Evolutionary conservation across 2,113 vertebrate genomes (phyloP).

Genomic region (Rostratula benghalensis): DNA sequence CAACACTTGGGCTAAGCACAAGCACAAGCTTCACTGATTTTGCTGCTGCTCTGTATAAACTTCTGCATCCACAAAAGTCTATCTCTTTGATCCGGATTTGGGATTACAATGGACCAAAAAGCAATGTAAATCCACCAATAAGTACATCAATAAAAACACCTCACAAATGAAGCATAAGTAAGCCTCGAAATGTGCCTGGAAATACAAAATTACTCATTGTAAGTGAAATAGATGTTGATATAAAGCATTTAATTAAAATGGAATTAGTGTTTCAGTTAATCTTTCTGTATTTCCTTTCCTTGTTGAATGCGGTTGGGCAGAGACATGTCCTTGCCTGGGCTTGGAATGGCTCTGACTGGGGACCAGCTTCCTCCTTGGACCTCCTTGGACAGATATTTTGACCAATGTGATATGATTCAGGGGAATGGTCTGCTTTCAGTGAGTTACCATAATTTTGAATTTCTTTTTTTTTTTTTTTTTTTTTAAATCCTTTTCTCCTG

Average conservation of each 20-base stretch:
- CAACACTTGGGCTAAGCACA: neutral
- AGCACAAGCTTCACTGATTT: neutral
- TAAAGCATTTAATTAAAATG: constrained; percentile 46
- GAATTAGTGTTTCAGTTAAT: constrained; percentile 61
- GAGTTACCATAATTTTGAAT: neutral
- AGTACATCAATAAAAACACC: neutral
- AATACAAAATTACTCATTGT: constrained; percentile 23
- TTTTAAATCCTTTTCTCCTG: neutral
- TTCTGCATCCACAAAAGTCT: neutral
- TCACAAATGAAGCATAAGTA: neutral
- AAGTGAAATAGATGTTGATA: constrained; percentile 16
- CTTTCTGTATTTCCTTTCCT: constrained; percentile 41
- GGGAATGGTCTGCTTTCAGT: neutral
- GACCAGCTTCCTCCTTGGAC: neutral
- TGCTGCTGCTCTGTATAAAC: neutral
- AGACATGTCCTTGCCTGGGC: neutral
- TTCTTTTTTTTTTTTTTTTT: neutral
- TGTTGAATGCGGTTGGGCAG: neutral
- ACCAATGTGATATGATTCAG: neutral
- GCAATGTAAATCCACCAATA: neutral
- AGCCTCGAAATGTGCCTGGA: constrained; percentile 39
- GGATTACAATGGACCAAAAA: neutral
- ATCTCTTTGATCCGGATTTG: neutral
- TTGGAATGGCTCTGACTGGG: neutral
- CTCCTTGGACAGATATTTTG: neutral